A percentile compares a stretch with the other conserved stretches of the same genome.
Evolutionary conservation across 2,113 vertebrate species (phyloP).

Genomic region (Nestor notabilis): DNA sequence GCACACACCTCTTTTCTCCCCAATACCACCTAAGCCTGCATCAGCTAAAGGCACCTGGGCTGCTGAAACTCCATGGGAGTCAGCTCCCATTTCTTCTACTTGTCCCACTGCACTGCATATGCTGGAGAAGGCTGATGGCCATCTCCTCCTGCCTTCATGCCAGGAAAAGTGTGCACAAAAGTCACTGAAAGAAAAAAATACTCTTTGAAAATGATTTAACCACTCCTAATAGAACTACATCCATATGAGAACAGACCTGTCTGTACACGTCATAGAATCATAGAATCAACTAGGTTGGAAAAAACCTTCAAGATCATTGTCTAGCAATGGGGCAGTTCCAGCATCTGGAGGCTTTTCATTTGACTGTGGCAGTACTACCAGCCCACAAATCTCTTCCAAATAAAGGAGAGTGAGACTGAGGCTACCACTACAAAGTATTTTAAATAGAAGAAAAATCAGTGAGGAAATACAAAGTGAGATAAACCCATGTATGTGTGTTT

Average conservation of each 20-base stretch:
- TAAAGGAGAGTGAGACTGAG: neutral
- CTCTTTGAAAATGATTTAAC: neutral
- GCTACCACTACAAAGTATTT: neutral
- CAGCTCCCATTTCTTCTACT: neutral
- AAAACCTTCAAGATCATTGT: neutral
- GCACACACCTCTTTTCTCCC: neutral
- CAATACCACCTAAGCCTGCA: neutral
- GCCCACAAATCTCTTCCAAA: neutral
- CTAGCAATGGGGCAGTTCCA: neutral
- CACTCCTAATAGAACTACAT: neutral
- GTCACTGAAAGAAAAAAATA: neutral
- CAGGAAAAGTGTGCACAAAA: neutral
- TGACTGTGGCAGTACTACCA: neutral
- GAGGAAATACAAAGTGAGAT: neutral
- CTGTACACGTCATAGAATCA: neutral
- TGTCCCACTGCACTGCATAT: neutral
- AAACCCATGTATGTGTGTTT: neutral
- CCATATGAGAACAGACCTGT: neutral
- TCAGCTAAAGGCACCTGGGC: neutral
- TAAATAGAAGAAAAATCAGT: neutral
- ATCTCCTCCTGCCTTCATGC: rapidly evolving
- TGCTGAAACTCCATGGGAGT: neutral
- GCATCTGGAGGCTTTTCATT: neutral
- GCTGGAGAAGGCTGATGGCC: neutral
- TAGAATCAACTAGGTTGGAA: neutral